Base-by-base conservation (phyloP, 2,113 vertebrate genomes). In the Chroicocephalus ridibundus region DNA sequence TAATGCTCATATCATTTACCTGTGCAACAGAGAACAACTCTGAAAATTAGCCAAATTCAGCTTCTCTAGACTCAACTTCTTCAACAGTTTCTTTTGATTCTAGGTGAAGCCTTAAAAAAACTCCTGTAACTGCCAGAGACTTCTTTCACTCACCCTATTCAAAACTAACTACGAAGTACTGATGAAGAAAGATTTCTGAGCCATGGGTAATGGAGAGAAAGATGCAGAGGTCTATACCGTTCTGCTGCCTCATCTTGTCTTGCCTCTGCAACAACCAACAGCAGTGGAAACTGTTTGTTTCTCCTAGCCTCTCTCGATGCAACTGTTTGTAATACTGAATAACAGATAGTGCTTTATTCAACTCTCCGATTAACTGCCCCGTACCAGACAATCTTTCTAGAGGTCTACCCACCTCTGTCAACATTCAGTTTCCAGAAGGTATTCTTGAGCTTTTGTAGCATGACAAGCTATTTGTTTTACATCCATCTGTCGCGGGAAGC, bases 21-120 rank as follows among this genome's bases (percentile, higher is more conserved):
- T 15, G 4, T 44, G 60, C 54, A 94, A 86, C 26, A 52, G 14
- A 78, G 76, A 93, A 82, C 29, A 86, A 51, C 1, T 64, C 57
- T 75, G 77, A 65, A 95, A 96, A 86, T 84, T 47, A 84, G 86
- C 42, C 64, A 94, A 92, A 91, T 64, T 74, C 90, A 86, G 40
- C 51, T 82, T 82, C 70, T 74, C 88, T 49, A 71, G 19, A 78
- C 17, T 72, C 42, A 71, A 31, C 52, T 92, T 90, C 76, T 83
- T 90, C 3, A 3, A 83, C 19, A 34, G 25, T 34, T 96, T 70
- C 54, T 70, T 95, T 15, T 52, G 29, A 86, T 82, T 86, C 82
- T 51, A 78, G 24, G 49, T 72, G 55, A 94, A 93, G 31, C 27
- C 47, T 88, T 71, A 44, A 55, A 55, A 81, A 83, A 72, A 7